These are phyloP conservation scores for Tetramorium parvispinum DNA, from an alignment of 1,140 invertebrate species.

Conservation along the genomic window DNA sequence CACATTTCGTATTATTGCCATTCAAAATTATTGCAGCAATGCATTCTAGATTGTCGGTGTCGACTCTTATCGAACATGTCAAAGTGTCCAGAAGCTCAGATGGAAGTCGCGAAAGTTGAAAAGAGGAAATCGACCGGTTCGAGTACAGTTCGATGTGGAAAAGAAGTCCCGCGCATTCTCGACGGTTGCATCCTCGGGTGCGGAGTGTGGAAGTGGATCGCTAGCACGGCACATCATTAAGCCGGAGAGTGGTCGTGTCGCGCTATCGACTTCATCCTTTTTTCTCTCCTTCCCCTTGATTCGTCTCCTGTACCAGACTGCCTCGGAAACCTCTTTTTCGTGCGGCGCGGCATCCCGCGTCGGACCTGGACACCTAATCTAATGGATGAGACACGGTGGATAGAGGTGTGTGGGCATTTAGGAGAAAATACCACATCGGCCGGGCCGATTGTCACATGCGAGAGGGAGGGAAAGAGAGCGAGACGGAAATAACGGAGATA, in stretches of 20 bases:
- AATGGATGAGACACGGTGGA: conserved; percentile 79
- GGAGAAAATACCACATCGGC: conserved; percentile 73
- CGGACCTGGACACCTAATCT: conserved; percentile 79
- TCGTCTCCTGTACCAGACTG: conserved; percentile 57
- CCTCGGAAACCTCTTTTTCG: conserved; percentile 73
- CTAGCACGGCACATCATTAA: conserved; percentile 83
- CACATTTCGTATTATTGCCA: background rate
- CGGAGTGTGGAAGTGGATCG: conserved; percentile 73
- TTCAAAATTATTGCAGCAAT: background rate
- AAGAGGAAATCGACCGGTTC: conserved; percentile 63
- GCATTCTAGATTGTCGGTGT: background rate
- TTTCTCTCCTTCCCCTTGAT: conserved; percentile 65
- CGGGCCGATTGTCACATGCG: conserved; percentile 66
- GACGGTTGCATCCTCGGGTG: conserved; percentile 59
- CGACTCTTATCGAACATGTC: background rate
- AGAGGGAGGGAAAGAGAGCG: conserved; percentile 33
- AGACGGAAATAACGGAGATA: conserved; percentile 52
- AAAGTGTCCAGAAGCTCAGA: background rate
- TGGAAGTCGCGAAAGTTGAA: background rate
- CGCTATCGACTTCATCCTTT: conserved; percentile 72
- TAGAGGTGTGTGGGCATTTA: conserved; percentile 76
- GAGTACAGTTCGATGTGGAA: conserved; percentile 62
- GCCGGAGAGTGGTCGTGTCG: conserved; percentile 80
- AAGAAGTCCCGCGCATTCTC: conserved; percentile 58
- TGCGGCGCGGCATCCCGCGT: conserved; percentile 72